Evolutionary conservation across 2,113 vertebrate species (phyloP), one percentile per base, ranked within the genome.

Genomic region (Notarius quadriscutis): DNA sequence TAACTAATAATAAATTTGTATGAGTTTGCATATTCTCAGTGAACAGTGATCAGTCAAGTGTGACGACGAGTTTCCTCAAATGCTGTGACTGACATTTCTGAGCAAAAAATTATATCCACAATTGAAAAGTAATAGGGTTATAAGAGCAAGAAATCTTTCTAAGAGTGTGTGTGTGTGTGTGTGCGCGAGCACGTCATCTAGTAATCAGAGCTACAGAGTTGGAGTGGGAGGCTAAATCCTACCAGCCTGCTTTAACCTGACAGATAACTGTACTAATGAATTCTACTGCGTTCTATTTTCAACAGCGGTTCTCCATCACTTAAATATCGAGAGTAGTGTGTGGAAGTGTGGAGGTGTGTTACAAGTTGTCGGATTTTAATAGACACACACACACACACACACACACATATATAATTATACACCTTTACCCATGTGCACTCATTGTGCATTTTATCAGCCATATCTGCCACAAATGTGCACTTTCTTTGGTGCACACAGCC

Each of bases 201-300:
- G 1, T 58, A 80, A 34, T 80, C 53, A 80, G 78, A 79, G 51
- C 25, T 78, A 51, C 74, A 77, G 41, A 53, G 25, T 27, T 79
- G 53, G 51, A 79, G 77, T 81, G 27, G 55, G 78, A 53, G 48
- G 75, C 50, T 53, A 78, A 53, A 78, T 53, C 75, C 50, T 78
- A 53, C 25, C 75, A 53, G 22, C 53, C 25, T 53, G 22, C 50
- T 27, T 78, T 53, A 53, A 78, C 72, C 20, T 78, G 50, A 78
- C 22, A 51, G 22, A 53, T 77, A 77, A 51, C 41, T 1, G 25
- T n/a, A 53, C 25, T 77, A 77, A 77, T 77, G 48, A 77, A 53
- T 53, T 78, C 22, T n/a, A 78, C 75, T 7, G 75, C 12, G 25
- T 78, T 53, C 50, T 77, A 53, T 77, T 77, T 77, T n/a, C 50